Conservation (phyloP, 2,113 vertebrate genomes). For the Ibidorhyncha struthersii region DNA sequence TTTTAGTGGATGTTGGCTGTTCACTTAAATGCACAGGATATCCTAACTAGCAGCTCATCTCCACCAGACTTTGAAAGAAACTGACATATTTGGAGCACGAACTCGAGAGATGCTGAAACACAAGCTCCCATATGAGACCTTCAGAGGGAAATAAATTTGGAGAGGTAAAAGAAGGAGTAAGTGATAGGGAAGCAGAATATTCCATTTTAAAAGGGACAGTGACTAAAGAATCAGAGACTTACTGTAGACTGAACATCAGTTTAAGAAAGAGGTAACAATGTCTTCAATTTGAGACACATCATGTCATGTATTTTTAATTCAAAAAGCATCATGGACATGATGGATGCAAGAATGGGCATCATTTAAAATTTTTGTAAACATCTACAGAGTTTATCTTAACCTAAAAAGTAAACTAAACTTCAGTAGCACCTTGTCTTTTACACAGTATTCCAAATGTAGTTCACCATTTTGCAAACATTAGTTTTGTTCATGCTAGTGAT, state of each 20-base stretch:
- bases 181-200: neutral
- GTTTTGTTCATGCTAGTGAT: neutral
- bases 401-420: neutral
- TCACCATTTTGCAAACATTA: neutral
- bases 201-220: neutral
- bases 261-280: neutral
- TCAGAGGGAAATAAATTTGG: neutral
- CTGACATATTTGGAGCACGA: constrained; percentile 9
- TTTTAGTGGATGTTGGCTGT: neutral
- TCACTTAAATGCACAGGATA: neutral
- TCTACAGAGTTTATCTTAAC: neutral
- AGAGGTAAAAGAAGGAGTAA: neutral
- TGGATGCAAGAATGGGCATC: neutral
- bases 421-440: neutral
- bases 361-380: neutral
- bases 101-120: neutral
- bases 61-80: neutral
- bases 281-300: neutral
- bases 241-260: neutral
- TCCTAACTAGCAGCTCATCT: neutral
- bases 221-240: neutral
- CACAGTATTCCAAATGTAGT: neutral
- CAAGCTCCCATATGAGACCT: neutral
- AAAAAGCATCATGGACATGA: neutral
- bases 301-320: neutral